phyloP scores from a whole-genome alignment of 1,140 invertebrate genomes.

The Trichoplusia ni region DNA sequence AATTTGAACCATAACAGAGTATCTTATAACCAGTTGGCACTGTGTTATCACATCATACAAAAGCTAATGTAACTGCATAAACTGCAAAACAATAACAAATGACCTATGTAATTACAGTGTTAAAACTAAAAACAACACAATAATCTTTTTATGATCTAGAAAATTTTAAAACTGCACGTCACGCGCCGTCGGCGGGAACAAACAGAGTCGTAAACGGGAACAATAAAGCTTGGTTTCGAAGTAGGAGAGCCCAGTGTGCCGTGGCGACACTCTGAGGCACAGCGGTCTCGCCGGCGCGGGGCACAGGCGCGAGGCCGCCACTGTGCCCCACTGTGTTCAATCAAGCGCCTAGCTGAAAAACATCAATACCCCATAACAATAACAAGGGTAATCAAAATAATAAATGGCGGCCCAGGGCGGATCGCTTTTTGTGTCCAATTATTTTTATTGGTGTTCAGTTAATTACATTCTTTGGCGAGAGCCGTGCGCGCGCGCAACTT shows the following conservation, averaged over 20 bases:
- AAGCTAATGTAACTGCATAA: not conserved
- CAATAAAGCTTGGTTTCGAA: constrained; percentile 36
- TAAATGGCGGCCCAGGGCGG: constrained; percentile 63
- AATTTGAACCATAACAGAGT: too few species aligned
- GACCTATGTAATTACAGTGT: constrained; percentile 22
- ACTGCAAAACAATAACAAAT: constrained; percentile 26
- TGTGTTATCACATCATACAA: too few species aligned
- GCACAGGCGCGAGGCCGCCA: not conserved
- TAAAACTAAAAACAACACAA: constrained; percentile 33
- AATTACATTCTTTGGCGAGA: constrained; percentile 71
- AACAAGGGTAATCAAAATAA: constrained; percentile 74
- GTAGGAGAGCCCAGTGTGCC: constrained; percentile 22
- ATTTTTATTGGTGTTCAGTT: constrained; percentile 75
- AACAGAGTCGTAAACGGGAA: constrained; percentile 46
- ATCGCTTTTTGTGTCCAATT: constrained; percentile 73
- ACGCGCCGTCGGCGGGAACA: constrained; percentile 45
- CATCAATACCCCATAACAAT: constrained; percentile 56
- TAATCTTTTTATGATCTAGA: constrained; percentile 31
- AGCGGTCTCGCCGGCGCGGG: too few species aligned
- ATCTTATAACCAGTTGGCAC: too few species aligned
- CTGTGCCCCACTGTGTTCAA: constrained; percentile 7
- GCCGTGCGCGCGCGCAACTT: constrained; percentile 43
- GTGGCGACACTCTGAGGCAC: too few species aligned
- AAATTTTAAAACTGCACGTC: constrained; percentile 35
- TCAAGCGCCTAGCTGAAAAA: constrained; percentile 34